Base-by-base conservation (phyloP, 2,888 invertebrate genomes). In the Chrysina gloriosa region DNA sequence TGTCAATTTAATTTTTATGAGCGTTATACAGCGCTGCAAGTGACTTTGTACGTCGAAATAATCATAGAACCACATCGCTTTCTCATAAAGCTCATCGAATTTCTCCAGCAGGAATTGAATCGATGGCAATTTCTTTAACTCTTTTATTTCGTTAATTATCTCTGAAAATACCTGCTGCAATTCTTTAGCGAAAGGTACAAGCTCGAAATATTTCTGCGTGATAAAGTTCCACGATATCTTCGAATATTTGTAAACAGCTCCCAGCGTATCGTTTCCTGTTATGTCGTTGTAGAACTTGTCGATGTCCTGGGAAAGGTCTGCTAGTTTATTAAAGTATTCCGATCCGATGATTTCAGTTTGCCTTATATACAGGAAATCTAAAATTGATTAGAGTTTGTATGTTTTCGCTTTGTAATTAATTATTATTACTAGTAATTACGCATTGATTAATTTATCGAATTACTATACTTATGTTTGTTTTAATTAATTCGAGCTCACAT, bases 241-340 rank as follows among this genome's bases (percentile, higher is more conserved):
- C 0, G 88, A 86, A 81, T 95, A 95, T 78, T 94, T 94, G 78
- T 89, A 89, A 31, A 94, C 85, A 79, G 93, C 94, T 0, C 92
- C 92, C 21, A 94, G 85, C 0, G 92, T 86, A 75, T 94, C 94
- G 78, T 94, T 92, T 66, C 89, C 88, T 56, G 89, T 87, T 4
- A 95, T 86, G 75, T 95, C 94, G 65, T 89, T 89, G 80, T 94
- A 94, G 54, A 95, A 86, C 65, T 86, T 88, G 77, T 95, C 94
- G 71, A 94, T 84, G 78, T 95, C 93, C 74, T 92, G 92, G 0
- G 93, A 92, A 74, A 95, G 90, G 68, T 92, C 90, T 1, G 92
- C 88, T 7, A 94, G 90, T 75, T 91, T 90, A 73, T 90, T 90
- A 78, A 93, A 95, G 76, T 94, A 94, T 0, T 92, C 92, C 0